Percentiles rank a stretch among this genome's conserved stretches.
phyloP scores from a whole-genome alignment of 1,140 invertebrate species.

The Lepidotrigona ventralis region DNA sequence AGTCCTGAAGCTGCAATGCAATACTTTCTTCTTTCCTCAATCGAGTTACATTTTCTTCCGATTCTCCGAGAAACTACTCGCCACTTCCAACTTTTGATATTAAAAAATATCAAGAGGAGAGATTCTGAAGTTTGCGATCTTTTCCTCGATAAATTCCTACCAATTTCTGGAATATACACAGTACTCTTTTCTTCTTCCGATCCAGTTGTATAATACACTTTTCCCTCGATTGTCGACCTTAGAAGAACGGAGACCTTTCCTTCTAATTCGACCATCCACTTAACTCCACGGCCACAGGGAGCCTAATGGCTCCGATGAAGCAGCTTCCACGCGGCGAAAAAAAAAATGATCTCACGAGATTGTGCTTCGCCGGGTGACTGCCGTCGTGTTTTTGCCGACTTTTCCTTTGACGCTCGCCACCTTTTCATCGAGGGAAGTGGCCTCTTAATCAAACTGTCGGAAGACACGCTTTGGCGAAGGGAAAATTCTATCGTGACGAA shows the following conservation, averaged over 20 bases:
- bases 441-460: neutral
- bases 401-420: neutral
- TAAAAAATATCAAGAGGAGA: no score
- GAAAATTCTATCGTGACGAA: neutral
- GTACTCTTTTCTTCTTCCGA: neutral
- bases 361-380: neutral
- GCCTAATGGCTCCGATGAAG: neutral
- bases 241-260: neutral
- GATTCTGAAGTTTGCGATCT: neutral
- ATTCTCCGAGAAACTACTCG: no score
- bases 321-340: constrained; percentile 8
- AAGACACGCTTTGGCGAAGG: neutral
- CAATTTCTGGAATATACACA: neutral
- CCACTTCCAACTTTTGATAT: no score
- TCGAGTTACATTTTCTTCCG: no score
- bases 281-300: neutral
- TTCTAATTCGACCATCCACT: neutral
- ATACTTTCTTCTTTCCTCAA: no score
- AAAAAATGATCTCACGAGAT: constrained; percentile 23
- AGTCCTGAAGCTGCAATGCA: neutral
- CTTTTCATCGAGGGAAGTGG: neutral
- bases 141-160: neutral
- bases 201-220: neutral
- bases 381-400: constrained; percentile 6
- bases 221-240: neutral